phyloP scores from a whole-genome alignment of 2,113 vertebrate species.

The Psophia crepitans region DNA sequence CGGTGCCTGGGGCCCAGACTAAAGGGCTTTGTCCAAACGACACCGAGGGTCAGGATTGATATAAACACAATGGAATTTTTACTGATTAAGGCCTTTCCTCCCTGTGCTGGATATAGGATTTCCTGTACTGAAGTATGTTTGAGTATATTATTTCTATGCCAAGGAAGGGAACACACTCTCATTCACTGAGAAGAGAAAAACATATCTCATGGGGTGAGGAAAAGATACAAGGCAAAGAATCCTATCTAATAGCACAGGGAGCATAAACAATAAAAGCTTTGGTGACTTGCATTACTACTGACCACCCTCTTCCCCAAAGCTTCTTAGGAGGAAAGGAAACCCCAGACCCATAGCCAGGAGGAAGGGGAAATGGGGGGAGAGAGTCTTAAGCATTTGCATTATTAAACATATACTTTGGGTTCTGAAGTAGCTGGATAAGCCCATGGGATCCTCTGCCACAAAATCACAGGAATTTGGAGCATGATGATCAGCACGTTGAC shows the following conservation, averaged over 20 bases:
- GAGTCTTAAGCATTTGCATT: background rate
- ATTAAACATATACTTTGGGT: background rate
- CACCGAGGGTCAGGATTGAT: constrained; percentile 23
- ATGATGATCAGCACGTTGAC: background rate
- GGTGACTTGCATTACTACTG: background rate
- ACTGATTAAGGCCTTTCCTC: constrained; percentile 61
- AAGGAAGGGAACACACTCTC: constrained; percentile 28
- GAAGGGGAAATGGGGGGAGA: background rate
- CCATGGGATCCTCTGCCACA: background rate
- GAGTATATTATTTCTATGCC: constrained; percentile 37
- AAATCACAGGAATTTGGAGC: background rate
- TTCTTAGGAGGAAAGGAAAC: background rate
- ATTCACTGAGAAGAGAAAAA: background rate
- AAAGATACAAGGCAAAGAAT: background rate
- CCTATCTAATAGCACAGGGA: background rate
- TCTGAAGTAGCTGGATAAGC: background rate
- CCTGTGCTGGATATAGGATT: constrained; percentile 1
- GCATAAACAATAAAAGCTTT: background rate
- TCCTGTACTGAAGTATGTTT: constrained; percentile 23
- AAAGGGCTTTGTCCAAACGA: background rate
- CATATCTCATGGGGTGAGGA: background rate
- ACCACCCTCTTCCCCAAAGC: background rate
- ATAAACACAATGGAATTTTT: constrained; percentile 62
- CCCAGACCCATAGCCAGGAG: background rate
- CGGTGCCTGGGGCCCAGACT: constrained; percentile 1